Evolutionary conservation across 2,113 vertebrate species (phyloP).

Genomic region (Phrynosoma platyrhinos): DNA sequence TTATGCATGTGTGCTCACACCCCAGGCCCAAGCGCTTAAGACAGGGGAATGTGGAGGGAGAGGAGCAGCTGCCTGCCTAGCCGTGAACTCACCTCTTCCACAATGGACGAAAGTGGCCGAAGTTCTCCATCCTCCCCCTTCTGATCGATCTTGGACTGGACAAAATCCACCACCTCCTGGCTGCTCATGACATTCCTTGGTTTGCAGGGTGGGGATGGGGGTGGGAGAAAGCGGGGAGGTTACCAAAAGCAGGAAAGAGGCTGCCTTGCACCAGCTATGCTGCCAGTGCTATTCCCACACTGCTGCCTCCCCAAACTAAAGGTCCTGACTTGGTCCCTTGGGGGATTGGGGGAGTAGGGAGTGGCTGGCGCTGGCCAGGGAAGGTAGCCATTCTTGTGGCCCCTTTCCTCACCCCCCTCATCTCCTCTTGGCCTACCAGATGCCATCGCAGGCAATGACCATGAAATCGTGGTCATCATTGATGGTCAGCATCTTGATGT

Average conservation of each 20-base stretch:
- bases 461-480: slow-evolving; percentile 96
- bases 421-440: slow-evolving; percentile 83
- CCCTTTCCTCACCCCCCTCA: not conserved
- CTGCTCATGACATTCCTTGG: slow-evolving; percentile 98
- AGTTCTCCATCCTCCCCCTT: slow-evolving; percentile 83
- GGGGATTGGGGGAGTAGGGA: too few species aligned
- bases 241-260: not conserved
- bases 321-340: not conserved
- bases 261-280: not conserved
- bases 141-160: slow-evolving; percentile 90
- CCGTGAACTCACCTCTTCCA: slow-evolving; percentile 87
- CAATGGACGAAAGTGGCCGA: slow-evolving; percentile 88
- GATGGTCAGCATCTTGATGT: slow-evolving; percentile 94
- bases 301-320: too few species aligned
- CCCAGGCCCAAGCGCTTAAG: too few species aligned
- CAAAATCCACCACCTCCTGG: slow-evolving; percentile 98
- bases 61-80: not conserved
- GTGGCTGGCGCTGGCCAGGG: too few species aligned
- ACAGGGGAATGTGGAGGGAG: too few species aligned
- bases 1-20: too few species aligned
- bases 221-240: not conserved
- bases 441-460: slow-evolving; percentile 98
- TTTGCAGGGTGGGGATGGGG: not conserved
- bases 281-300: fast-evolving
- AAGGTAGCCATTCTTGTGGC: too few species aligned